Percentiles rank a stretch among this genome's conserved stretches.
Evolutionary conservation across 2,888 invertebrate genomes (phyloP).

Genomic region (Coenonympha arcania): DNA sequence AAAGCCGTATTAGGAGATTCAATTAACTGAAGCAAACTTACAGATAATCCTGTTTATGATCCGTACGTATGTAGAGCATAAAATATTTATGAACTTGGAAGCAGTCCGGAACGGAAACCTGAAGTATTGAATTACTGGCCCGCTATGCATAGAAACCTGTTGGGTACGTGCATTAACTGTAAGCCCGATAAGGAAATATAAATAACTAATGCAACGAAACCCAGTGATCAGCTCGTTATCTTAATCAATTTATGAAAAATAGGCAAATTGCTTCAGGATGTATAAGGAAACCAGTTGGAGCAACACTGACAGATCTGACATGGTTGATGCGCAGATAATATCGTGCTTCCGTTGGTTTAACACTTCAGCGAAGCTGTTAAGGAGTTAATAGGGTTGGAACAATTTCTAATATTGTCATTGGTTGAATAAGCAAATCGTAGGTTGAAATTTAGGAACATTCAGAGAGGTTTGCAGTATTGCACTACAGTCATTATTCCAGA

Average conservation of each 20-base stretch:
- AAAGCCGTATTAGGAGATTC: not conserved
- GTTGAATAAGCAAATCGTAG: no score
- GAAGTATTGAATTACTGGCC: slow-evolving; percentile 43
- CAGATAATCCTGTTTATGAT: slow-evolving; percentile 8
- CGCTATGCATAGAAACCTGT: slow-evolving; percentile 39
- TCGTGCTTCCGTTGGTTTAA: not conserved
- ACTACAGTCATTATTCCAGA: no score
- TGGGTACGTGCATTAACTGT: slow-evolving; percentile 31
- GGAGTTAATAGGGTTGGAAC: not conserved
- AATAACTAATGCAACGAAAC: slow-evolving; percentile 20
- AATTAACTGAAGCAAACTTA: not conserved
- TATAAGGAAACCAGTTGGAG: not conserved
- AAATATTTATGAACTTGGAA: slow-evolving; percentile 25
- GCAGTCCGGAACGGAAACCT: slow-evolving; percentile 31
- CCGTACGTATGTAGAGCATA: slow-evolving; percentile 21
- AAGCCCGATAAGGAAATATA: slow-evolving; percentile 30
- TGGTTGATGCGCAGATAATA: slow-evolving; percentile 1
- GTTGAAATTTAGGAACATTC: no score
- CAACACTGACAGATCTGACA: not conserved
- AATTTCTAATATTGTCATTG: not conserved
- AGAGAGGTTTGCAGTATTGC: no score
- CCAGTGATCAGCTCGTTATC: slow-evolving; percentile 10
- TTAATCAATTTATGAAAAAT: slow-evolving; percentile 12
- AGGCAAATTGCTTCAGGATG: slow-evolving; percentile 6
- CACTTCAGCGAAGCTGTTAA: not conserved